A percentile compares a stretch with the other conserved stretches of the same genome.
Evolutionary conservation across 2,888 invertebrate genomes (phyloP).

Genomic region (Chrysopilus asiliformis): DNA sequence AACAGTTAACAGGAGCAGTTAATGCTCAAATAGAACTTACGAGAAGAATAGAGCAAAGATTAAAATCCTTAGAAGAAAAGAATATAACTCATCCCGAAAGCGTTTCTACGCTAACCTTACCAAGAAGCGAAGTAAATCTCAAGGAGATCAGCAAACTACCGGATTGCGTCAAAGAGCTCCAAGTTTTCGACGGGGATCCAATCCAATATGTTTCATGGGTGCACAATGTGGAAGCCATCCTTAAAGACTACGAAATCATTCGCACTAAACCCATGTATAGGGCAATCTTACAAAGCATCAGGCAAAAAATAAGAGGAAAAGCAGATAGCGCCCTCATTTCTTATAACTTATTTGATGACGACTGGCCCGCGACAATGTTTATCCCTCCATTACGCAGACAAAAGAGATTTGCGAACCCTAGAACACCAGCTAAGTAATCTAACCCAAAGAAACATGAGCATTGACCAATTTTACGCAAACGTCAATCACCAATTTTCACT

Average conservation of each 20-base stretch:
- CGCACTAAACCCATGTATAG: too few relatives aligned
- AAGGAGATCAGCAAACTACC: constrained; percentile 6
- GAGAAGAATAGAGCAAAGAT: too few relatives aligned
- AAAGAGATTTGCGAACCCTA: constrained; percentile 14
- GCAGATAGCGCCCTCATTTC: constrained; percentile 8
- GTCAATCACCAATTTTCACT: constrained; percentile 9
- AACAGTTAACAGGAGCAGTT: too few relatives aligned
- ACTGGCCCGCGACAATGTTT: constrained; percentile 13
- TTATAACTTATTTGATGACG: constrained; percentile 9
- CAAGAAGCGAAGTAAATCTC: neutral
- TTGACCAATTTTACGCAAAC: constrained; percentile 12
- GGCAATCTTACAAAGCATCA: too few relatives aligned
- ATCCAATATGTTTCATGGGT: too few relatives aligned
- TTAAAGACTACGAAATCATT: constrained; percentile 4
- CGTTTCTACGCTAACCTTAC: neutral
- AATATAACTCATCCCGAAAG: too few relatives aligned
- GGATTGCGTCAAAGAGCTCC: constrained; percentile 3
- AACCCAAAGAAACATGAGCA: constrained; percentile 8
- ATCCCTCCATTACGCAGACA: constrained; percentile 17
- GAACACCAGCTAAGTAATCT: constrained; percentile 15
- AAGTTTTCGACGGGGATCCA: neutral
- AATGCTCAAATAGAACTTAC: too few relatives aligned
- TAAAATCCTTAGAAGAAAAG: too few relatives aligned
- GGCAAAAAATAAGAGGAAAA: too few relatives aligned
- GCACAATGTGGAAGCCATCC: too few relatives aligned